These are phyloP conservation scores for Trypoxylon attenuatum DNA, from an alignment of 2,888 invertebrate species.

Conservation along the genomic window DNA sequence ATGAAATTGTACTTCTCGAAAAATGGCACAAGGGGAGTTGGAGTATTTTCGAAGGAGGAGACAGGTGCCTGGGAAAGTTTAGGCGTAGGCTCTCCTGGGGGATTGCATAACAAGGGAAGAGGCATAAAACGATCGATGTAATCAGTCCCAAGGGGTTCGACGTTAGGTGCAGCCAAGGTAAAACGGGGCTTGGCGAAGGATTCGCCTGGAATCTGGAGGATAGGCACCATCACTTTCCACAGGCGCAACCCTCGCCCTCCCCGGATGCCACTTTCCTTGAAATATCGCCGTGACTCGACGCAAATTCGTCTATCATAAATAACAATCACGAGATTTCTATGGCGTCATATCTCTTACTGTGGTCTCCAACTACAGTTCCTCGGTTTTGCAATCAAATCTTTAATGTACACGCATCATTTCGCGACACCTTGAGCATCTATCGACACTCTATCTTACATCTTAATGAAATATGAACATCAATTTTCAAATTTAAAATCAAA, in stretches of 20 bases:
- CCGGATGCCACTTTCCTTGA: conserved; percentile 52
- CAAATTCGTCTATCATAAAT: conserved; percentile 58
- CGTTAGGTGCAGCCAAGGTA: conserved; percentile 29
- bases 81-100: conserved; percentile 45
- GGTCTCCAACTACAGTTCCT: neutral
- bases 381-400: neutral
- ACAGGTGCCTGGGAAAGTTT: conserved; percentile 24
- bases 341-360: conserved; percentile 33
- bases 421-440: too few species aligned
- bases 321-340: conserved; percentile 51
- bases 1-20: too few species aligned
- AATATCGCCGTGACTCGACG: conserved; percentile 61
- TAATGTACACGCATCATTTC: too few species aligned
- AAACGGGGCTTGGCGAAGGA: conserved; percentile 31
- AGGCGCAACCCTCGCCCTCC: conserved; percentile 19
- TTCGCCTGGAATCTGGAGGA: conserved; percentile 33
- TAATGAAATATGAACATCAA: too few species aligned
- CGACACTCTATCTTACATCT: too few species aligned
- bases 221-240: conserved; percentile 45
- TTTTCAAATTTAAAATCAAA: too few species aligned
- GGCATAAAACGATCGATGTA: conserved; percentile 64
- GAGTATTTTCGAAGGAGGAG: conserved; percentile 17
- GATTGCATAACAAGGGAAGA: conserved; percentile 57
- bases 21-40: too few species aligned
- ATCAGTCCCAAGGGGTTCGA: conserved; percentile 53